These are phyloP conservation scores for Sarcoramphus papa DNA, from an alignment of 2,797 vertebrate species.

Conservation along the genomic window DNA sequence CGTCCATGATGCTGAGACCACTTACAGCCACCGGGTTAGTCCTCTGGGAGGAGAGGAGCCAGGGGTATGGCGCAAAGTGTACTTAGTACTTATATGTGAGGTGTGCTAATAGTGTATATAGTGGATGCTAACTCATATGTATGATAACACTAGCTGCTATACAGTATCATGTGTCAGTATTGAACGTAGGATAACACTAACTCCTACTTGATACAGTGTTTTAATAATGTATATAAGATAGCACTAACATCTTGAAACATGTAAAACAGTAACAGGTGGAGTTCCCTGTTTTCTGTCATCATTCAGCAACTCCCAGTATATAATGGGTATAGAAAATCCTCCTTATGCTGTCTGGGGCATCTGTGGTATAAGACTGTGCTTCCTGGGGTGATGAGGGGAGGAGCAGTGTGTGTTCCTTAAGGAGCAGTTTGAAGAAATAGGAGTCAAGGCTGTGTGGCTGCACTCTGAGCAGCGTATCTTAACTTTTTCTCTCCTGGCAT, in stretches of 20 bases:
- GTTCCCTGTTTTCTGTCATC: neutral
- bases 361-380: neutral
- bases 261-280: neutral
- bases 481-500: neutral
- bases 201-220: neutral
- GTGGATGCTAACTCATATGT: neutral
- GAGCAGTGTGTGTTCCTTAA: neutral
- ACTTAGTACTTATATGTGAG: neutral
- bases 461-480: neutral
- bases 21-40: neutral
- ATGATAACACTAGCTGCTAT: neutral
- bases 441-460: neutral
- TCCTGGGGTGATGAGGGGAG: neutral
- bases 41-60: neutral
- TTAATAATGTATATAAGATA: neutral
- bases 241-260: neutral
- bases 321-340: neutral
- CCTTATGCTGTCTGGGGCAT: neutral
- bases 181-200: neutral
- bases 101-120: neutral
- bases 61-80: neutral
- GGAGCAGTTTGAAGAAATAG: neutral
- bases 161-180: neutral
- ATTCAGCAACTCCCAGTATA: neutral
- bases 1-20: neutral